These are phyloP conservation scores for Oreochromis grahami DNA, from an alignment of 2,797 vertebrate genomes.

Conservation along the genomic window DNA sequence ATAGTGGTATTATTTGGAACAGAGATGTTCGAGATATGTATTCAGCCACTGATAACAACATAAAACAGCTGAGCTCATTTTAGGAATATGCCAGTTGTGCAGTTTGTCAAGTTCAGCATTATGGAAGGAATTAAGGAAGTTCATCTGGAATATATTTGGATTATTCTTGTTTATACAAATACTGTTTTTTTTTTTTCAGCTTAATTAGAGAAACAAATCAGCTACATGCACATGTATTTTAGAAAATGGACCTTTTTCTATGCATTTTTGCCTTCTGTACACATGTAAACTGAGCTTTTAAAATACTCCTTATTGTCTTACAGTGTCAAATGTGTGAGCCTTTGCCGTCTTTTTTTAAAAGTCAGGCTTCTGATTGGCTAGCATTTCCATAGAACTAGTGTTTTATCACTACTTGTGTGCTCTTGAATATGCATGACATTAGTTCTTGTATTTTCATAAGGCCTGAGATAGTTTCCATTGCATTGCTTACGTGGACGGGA, in stretches of 20 bases:
- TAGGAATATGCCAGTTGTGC: neutral
- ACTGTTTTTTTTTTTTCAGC: neutral
- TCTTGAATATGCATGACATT: too few relatives aligned
- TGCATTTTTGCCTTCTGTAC: neutral
- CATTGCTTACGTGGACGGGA: neutral
- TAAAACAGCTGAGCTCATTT: neutral
- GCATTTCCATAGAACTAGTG: neutral
- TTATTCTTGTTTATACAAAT: neutral
- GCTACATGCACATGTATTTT: neutral
- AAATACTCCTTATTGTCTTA: neutral
- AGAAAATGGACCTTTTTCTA: neutral
- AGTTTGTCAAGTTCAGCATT: neutral
- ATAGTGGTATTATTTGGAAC: neutral
- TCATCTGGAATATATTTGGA: neutral
- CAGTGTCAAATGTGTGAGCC: neutral
- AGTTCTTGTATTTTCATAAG: neutral
- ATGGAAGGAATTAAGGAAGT: neutral
- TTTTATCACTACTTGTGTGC: neutral
- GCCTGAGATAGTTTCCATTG: neutral
- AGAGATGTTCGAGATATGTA: neutral
- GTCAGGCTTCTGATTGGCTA: neutral
- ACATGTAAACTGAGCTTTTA: neutral
- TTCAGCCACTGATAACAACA: neutral
- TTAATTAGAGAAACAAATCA: neutral
- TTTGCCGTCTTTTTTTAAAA: accelerated